Percentiles rank a stretch among this genome's conserved stretches.
phyloP scores from a whole-genome alignment of 2,888 invertebrate genomes.

The Pheosia gnoma region DNA sequence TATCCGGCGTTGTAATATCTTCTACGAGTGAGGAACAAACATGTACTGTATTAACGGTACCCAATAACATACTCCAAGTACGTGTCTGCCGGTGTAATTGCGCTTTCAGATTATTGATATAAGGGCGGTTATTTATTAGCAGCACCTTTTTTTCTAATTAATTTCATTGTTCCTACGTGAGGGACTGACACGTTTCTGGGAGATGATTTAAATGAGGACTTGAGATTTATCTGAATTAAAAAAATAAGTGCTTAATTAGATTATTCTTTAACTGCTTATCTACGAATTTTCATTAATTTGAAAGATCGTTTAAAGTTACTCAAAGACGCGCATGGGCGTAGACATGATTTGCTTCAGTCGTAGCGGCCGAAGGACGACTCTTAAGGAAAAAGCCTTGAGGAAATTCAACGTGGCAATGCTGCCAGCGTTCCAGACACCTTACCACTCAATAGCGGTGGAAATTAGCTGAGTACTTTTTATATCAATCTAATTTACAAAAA shows the following conservation, averaged over 20 bases:
- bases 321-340: too few species aligned
- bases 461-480: too few species aligned
- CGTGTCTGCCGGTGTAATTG: constrained; percentile 17
- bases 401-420: too few species aligned
- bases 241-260: neutral
- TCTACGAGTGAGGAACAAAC: constrained; percentile 10
- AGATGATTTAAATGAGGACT: neutral
- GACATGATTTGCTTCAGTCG: too few species aligned
- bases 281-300: too few species aligned
- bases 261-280: too few species aligned
- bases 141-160: constrained; percentile 6
- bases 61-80: constrained; percentile 18
- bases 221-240: neutral
- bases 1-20: constrained; percentile 16
- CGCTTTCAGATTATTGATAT: constrained; percentile 7
- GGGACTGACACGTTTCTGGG: neutral
- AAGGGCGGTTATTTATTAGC: constrained; percentile 5
- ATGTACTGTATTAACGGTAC: neutral
- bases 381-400: too few species aligned
- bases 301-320: too few species aligned
- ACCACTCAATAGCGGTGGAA: too few species aligned
- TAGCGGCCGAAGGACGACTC: too few species aligned
- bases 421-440: too few species aligned
- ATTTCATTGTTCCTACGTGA: constrained; percentile 8
- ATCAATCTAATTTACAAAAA: too few species aligned